Percentiles rank a stretch among this genome's conserved stretches.
These are phyloP conservation scores for Hycleus cichorii DNA, from an alignment of 1,140 invertebrate genomes.

Conservation along the genomic window DNA sequence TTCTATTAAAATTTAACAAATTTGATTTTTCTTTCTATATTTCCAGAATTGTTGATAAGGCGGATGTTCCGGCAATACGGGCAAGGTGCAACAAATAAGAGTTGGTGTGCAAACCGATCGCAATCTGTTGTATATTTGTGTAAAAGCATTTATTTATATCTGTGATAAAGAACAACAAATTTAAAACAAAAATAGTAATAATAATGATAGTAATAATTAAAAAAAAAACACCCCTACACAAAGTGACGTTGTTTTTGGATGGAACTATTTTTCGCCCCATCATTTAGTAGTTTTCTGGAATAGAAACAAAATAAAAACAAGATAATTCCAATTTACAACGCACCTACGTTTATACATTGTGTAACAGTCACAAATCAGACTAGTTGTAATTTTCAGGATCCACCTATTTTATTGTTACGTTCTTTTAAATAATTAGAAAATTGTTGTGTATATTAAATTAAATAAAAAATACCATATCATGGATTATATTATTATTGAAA, in stretches of 20 bases:
- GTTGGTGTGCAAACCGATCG: slow-evolving; percentile 17
- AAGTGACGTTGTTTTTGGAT: slow-evolving; percentile 13
- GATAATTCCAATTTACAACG: slow-evolving; percentile 11
- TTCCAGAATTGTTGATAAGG: slow-evolving; percentile 7
- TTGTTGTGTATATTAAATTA: slow-evolving; percentile 38
- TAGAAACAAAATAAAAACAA: slow-evolving; percentile 8
- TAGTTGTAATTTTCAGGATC: slow-evolving; percentile 24
- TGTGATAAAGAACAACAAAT: slow-evolving; percentile 49
- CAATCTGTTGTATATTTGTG: slow-evolving; percentile 42
- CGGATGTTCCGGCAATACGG: slow-evolving; percentile 13
- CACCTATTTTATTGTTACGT: slow-evolving; percentile 32
- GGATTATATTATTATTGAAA: slow-evolving; percentile 34
- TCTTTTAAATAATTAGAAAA: slow-evolving; percentile 30
- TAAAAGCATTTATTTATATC: slow-evolving; percentile 57
- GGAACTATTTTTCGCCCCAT: slow-evolving; percentile 3
- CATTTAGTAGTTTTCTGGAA: slow-evolving; percentile 18
- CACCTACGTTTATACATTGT: slow-evolving; percentile 36
- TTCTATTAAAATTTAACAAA: neutral
- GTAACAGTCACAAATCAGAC: slow-evolving; percentile 24
- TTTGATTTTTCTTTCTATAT: neutral
- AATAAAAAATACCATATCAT: slow-evolving; percentile 37
- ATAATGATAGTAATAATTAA: no score
- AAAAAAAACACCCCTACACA: no score
- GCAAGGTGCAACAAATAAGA: slow-evolving; percentile 35
- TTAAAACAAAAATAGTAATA: slow-evolving; percentile 2